Conservation (phyloP, 2,113 vertebrate genomes). For the Carassius gibelio region DNA sequence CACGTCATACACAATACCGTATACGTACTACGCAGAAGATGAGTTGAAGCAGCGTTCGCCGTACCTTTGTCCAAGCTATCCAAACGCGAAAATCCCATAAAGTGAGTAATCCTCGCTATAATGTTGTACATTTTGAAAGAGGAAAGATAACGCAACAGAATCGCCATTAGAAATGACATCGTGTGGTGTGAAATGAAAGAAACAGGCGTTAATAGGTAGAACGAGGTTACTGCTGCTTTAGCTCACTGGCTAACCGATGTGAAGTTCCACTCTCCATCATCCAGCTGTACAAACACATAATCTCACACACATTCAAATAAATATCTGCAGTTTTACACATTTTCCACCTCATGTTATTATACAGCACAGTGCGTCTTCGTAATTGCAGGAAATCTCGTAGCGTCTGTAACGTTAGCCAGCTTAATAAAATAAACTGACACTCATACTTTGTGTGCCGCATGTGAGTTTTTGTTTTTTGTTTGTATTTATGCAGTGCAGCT, state of each 20-base stretch:
- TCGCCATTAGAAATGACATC: neutral
- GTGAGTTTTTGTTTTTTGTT: too few species aligned
- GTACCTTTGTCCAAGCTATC: conserved; percentile 57
- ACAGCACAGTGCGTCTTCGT: neutral
- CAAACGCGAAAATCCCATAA: conserved; percentile 57
- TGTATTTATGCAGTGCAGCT: too few species aligned
- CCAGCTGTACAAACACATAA: neutral
- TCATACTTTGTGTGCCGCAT: neutral
- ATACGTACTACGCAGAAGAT: conserved; percentile 45
- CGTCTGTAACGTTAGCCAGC: neutral
- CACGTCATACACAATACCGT: conserved; percentile 58
- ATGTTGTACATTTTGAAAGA: conserved; percentile 5
- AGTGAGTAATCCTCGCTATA: conserved; percentile 69
- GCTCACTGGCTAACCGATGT: conserved; percentile 18
- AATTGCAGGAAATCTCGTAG: neutral
- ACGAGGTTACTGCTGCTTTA: neutral
- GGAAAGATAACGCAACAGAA: neutral
- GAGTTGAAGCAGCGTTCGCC: conserved; percentile 58
- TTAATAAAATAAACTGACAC: neutral
- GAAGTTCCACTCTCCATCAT: conserved; percentile 2
- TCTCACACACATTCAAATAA: neutral
- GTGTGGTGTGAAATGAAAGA: neutral
- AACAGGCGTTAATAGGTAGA: neutral
- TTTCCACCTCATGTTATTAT: neutral
- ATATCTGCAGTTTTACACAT: neutral